Conservation (phyloP, 2,888 invertebrate genomes). For the Drosophila nigricruria region DNA sequence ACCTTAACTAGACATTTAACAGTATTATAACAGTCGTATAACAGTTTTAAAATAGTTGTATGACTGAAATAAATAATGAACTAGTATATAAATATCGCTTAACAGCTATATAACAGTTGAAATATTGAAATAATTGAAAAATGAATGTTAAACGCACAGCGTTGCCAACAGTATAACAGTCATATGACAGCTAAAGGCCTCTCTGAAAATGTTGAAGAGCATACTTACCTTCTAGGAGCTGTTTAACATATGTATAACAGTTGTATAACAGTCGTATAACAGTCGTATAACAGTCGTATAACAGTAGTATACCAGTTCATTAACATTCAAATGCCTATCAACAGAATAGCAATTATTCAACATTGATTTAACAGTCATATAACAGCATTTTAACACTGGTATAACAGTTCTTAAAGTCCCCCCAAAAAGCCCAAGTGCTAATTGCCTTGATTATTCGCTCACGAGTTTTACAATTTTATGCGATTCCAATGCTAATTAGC, state of each 20-base stretch:
- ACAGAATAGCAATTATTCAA: background rate
- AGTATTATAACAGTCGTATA: slow-evolving; percentile 1
- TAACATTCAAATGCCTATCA: background rate
- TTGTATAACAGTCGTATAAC: background rate
- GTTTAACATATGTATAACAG: background rate
- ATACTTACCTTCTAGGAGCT: background rate
- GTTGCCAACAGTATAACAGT: background rate
- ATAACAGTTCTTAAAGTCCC: slow-evolving; percentile 19
- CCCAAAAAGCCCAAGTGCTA: background rate
- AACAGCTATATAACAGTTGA: background rate
- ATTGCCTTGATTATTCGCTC: slow-evolving; percentile 13
- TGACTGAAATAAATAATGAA: too few relatives aligned
- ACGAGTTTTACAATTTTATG: slow-evolving; percentile 38
- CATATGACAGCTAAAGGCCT: background rate
- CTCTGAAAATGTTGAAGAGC: background rate
- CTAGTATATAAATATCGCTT: too few relatives aligned
- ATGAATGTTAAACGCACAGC: background rate
- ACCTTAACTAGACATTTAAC: background rate
- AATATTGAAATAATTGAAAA: background rate
- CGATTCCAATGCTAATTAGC: slow-evolving; percentile 51
- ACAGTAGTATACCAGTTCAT: background rate
- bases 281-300: background rate
- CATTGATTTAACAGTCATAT: background rate
- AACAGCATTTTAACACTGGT: slow-evolving; percentile 1
- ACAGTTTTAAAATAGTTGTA: too few relatives aligned